These are phyloP conservation scores for Sebastes taczanowskii DNA, from an alignment of 2,797 vertebrate species.

Conservation along the genomic window DNA sequence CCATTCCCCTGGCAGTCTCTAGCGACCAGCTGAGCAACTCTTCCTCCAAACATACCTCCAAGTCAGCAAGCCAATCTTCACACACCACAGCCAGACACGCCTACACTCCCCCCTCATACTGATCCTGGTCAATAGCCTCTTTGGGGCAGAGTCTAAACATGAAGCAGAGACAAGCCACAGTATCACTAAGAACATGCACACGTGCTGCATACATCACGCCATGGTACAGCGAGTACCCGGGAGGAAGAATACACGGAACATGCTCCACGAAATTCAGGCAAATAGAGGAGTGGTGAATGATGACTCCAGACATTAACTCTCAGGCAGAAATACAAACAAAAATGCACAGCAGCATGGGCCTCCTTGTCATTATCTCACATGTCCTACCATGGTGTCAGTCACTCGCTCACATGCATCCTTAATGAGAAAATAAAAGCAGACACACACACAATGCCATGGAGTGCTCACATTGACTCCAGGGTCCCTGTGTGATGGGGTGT, in stretches of 20 bases:
- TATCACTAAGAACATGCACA: constrained; percentile 34
- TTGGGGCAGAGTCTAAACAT: constrained; percentile 44
- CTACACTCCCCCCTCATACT: constrained; percentile 10
- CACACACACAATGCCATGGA: constrained; percentile 21
- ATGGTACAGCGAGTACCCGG: constrained; percentile 1
- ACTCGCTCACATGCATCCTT: constrained; percentile 21
- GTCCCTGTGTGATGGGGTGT: constrained; percentile 24
- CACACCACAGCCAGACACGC: constrained; percentile 6
- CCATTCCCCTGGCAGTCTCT: neutral
- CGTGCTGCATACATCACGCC: constrained; percentile 26
- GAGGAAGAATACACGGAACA: neutral
- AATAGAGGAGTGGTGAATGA: constrained; percentile 19
- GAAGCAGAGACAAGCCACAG: neutral
- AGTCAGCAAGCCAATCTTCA: constrained; percentile 64
- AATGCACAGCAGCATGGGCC: constrained; percentile 10
- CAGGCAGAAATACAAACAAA: constrained; percentile 63
- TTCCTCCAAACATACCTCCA: constrained; percentile 47
- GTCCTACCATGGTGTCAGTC: neutral
- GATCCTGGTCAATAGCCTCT: constrained; percentile 37
- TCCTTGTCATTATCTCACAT: neutral
- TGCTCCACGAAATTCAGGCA: constrained; percentile 19
- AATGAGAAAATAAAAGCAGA: constrained; percentile 6
- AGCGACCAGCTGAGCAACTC: constrained; percentile 10
- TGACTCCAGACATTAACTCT: constrained; percentile 6
- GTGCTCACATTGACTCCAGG: constrained; percentile 50